phyloP scores from a whole-genome alignment of 2,888 invertebrate genomes.

The Lithophane ornitopus region DNA sequence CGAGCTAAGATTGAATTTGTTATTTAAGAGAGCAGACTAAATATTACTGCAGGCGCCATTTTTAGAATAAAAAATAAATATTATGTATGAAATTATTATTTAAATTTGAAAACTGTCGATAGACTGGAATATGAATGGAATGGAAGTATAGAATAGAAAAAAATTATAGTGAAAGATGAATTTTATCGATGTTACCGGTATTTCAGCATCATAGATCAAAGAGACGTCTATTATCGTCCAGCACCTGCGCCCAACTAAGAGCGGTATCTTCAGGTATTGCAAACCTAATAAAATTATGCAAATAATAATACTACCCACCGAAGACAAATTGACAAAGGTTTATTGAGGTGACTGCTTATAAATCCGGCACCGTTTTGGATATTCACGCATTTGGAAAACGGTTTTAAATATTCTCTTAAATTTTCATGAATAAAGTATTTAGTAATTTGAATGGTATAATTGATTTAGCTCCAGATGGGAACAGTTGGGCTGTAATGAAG shows the following conservation, averaged over 20 bases:
- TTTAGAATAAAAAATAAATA: constrained; percentile 8
- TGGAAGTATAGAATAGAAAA: constrained; percentile 16
- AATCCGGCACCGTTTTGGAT: constrained; percentile 40
- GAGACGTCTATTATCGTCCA: constrained; percentile 46
- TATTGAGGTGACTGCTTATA: constrained; percentile 56
- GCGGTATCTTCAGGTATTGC: constrained; percentile 32
- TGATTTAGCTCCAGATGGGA: constrained; percentile 44
- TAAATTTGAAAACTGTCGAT: constrained; percentile 5
- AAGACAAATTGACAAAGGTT: constrained; percentile 64
- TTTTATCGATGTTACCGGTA: constrained; percentile 13
- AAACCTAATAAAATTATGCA: constrained; percentile 73
- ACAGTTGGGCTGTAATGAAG: constrained; percentile 44
- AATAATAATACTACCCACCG: constrained; percentile 72
- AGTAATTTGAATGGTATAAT: constrained; percentile 55
- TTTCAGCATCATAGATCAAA: constrained; percentile 42
- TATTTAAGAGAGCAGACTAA: constrained; percentile 30
- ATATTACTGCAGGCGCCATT: constrained; percentile 15
- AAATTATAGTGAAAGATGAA: too few species aligned
- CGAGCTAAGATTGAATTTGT: constrained; percentile 39
- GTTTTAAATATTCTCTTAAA: constrained; percentile 56
- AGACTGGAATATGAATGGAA: not conserved
- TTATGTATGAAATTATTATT: constrained; percentile 3
- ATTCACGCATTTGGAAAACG: constrained; percentile 48
- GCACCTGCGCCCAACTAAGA: constrained; percentile 64
- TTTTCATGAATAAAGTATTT: constrained; percentile 54